Percentiles rank a stretch among this genome's conserved stretches.
Evolutionary conservation across 2,797 vertebrate genomes (phyloP).

Genomic region (Acropternis orthonyx): DNA sequence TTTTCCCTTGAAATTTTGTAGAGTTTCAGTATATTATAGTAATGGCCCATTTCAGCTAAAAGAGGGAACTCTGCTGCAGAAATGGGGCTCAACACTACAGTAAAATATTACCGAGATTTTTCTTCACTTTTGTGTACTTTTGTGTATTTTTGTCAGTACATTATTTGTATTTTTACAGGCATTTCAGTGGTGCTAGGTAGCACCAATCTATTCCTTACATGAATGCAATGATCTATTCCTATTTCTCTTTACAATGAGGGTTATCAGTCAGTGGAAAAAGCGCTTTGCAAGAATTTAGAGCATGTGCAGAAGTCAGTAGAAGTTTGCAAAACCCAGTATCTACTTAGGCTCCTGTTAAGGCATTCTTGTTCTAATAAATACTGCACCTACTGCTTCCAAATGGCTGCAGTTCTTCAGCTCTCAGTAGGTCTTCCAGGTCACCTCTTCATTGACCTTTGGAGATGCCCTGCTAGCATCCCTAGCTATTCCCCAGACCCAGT

Average conservation of each 20-base stretch:
- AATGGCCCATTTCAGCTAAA: not conserved
- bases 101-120: not conserved
- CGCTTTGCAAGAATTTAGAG: not conserved
- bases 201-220: not conserved
- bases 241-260: not conserved
- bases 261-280: constrained; percentile 4
- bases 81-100: not conserved
- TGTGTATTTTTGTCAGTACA: not conserved
- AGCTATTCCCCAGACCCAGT: not conserved
- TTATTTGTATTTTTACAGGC: not conserved
- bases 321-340: not conserved
- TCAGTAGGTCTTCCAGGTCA: not conserved
- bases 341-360: not conserved
- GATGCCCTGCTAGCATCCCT: not conserved
- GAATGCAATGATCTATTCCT: not conserved
- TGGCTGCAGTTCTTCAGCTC: not conserved
- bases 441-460: not conserved
- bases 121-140: not conserved
- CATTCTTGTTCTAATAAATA: not conserved
- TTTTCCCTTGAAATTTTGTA: not conserved
- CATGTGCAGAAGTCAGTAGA: not conserved
- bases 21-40: not conserved
- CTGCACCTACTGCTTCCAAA: not conserved
- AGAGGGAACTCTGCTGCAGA: not conserved
- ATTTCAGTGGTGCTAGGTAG: not conserved